Base-by-base conservation (phyloP, 2,113 vertebrate genomes). In the Pipa parva region DNA sequence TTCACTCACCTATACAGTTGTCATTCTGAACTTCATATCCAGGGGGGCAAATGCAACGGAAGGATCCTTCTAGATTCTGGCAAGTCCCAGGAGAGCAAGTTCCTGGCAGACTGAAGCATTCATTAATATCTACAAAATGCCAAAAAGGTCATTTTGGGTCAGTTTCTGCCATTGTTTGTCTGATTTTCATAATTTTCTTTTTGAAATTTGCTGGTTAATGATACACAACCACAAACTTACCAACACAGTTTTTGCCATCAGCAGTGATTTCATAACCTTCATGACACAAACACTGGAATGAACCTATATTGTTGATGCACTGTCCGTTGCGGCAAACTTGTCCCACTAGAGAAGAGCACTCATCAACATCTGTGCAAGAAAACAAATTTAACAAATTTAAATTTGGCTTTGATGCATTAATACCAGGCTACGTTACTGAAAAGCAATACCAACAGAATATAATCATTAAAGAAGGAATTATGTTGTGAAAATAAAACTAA, bases 1-100 rank as follows among this genome's bases (percentile, higher is more conserved):
- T n/a, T n/a, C 46, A 25, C 69, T 87, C 74, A 98, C 94, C 94
- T 0, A 97, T 87, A 59, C 95, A 99, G 79, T 88, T 91, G 78
- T 95, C 91, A 1, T 92, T 94, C 76, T 97, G 93, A 62, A 96
- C 91, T 59, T 91, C 91, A 8, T 95, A 98, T 11, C 96, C 93
- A 0, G 84, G 81, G 0, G 95, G 93, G 49, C 96, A 99, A 83
- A 97, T 93, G 59, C 95, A 97, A 61, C 90, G 90, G 87, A 97
- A 99, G 3, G 94, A 94, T 11, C 95, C 94, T 37, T 95, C 90
- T 27, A 97, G 77, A 73, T 98, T 98, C 83, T 97, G 93, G 75
- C 95, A 98, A 6, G 92, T 95, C 61, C 95, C 96, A 0, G 94
- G 93, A 11, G 92, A 90, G 67, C 95, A 98, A 39, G 90, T 91